Percentiles rank a stretch among this genome's conserved stretches.
These are phyloP conservation scores for Sitta carolinensis DNA, from an alignment of 2,797 vertebrate genomes.

Conservation along the genomic window DNA sequence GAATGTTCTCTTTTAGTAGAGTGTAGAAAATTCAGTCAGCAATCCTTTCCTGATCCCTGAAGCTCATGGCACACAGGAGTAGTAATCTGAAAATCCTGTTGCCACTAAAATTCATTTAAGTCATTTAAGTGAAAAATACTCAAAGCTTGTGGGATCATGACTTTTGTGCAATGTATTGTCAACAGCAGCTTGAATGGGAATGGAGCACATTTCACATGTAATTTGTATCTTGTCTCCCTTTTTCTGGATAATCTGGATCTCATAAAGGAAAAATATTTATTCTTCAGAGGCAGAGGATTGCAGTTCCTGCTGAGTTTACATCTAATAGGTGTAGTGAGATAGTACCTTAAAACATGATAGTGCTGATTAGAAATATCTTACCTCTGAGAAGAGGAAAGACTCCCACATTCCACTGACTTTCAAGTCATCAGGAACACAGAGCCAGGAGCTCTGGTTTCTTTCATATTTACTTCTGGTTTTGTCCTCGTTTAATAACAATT, in stretches of 20 bases:
- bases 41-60: neutral
- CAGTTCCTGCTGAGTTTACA: slow-evolving; percentile 4
- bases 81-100: neutral
- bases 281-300: neutral
- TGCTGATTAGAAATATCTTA: slow-evolving; percentile 24
- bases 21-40: neutral
- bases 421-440: neutral
- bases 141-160: neutral
- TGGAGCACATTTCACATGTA: neutral
- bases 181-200: neutral
- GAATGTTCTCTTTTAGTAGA: neutral
- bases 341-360: neutral
- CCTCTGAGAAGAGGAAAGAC: neutral
- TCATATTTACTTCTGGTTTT: slow-evolving; percentile 20
- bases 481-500: neutral
- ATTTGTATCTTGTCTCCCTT: neutral
- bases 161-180: neutral
- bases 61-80: neutral
- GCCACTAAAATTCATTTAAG: neutral
- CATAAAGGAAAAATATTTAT: neutral
- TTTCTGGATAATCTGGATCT: neutral
- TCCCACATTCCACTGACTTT: slow-evolving; percentile 11
- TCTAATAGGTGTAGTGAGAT: neutral
- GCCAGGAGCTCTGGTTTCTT: neutral
- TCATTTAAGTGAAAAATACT: slow-evolving; percentile 1